A percentile compares a stretch with the other conserved stretches of the same genome.
phyloP scores from a whole-genome alignment of 2,797 vertebrate genomes.

The Strix occidentalis region DNA sequence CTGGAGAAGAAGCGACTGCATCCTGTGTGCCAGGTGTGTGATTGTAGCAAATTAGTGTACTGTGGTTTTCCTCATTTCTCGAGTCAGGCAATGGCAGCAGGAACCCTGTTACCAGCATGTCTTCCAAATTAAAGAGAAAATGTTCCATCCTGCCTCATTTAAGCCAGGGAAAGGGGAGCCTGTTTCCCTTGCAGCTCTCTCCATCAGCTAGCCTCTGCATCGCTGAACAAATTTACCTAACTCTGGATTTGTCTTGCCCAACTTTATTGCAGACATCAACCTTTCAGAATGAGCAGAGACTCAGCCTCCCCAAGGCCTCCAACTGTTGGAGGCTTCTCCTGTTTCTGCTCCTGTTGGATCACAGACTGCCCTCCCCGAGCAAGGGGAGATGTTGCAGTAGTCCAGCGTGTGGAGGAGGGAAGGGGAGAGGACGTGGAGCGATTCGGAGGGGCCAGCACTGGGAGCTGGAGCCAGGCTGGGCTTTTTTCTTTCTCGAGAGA shows the following conservation, averaged over 20 bases:
- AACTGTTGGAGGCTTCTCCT: not conserved
- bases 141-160: not conserved
- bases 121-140: not conserved
- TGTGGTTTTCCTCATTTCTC: not conserved
- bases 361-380: not conserved
- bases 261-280: not conserved
- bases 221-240: too few relatives aligned
- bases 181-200: not conserved
- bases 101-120: not conserved
- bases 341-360: not conserved
- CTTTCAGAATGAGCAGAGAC: not conserved
- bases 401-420: not conserved
- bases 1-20: not conserved
- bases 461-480: not conserved
- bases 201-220: not conserved
- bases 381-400: not conserved
- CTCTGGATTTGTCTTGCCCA: not conserved
- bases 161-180: not conserved
- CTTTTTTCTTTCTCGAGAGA: not conserved
- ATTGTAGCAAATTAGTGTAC: not conserved
- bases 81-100: not conserved
- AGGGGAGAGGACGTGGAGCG: not conserved
- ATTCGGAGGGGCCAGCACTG: fast-evolving
- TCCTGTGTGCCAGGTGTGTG: not conserved
- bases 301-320: not conserved